These are phyloP conservation scores for Drosophila recens DNA, from an alignment of 2,888 invertebrate species.

Conservation along the genomic window DNA sequence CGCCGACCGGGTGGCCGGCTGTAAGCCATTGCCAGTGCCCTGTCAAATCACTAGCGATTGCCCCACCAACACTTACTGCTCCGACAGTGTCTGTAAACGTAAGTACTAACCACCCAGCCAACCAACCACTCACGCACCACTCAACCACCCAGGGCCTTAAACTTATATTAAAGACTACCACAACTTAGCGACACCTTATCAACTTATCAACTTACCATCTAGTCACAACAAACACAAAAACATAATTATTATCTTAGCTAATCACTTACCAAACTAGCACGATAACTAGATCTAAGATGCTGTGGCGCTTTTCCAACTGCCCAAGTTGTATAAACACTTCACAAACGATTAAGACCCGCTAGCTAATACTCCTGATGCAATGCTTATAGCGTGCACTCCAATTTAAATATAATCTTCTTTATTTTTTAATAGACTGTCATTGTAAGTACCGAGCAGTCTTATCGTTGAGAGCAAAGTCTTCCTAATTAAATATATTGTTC, in stretches of 20 bases:
- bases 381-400: neutral
- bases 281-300: constrained; percentile 15
- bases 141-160: constrained; percentile 36
- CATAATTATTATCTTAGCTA: constrained; percentile 40
- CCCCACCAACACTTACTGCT: constrained; percentile 92
- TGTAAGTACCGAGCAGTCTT: neutral
- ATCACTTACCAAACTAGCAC: constrained; percentile 66
- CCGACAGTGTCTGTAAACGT: constrained; percentile 93
- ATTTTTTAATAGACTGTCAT: neutral
- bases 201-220: constrained; percentile 25
- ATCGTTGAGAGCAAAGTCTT: too few relatives aligned
- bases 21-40: constrained; percentile 90
- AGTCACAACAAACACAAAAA: constrained; percentile 38
- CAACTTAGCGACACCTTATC: constrained; percentile 31
- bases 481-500: too few relatives aligned
- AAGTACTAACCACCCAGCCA: constrained; percentile 84
- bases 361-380: neutral
- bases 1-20: constrained; percentile 89
- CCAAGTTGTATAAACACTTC: constrained; percentile 1
- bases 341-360: neutral
- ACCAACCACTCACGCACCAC: constrained; percentile 38
- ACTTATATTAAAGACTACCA: constrained; percentile 43
- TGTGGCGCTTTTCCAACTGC: neutral
- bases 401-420: neutral
- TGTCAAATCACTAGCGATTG: constrained; percentile 91